These are phyloP conservation scores for Miniopterus natalensis DNA, from an alignment of 2,113 vertebrate genomes.

Conservation along the genomic window DNA sequence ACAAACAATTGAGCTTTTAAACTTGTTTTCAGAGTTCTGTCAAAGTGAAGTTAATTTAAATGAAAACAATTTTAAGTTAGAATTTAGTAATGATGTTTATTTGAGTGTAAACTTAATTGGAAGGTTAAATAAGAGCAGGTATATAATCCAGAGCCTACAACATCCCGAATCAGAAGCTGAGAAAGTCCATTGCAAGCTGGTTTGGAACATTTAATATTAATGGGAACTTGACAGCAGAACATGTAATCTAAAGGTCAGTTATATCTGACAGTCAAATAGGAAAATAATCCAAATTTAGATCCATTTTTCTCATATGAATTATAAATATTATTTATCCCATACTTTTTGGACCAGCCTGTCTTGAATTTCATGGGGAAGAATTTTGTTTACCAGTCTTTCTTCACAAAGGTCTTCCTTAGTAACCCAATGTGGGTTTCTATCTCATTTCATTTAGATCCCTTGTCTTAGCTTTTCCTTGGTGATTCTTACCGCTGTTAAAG, in stretches of 20 bases:
- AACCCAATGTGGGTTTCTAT: neutral
- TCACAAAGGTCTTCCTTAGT: constrained; percentile 9
- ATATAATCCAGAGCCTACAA: constrained; percentile 71
- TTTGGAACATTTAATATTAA: constrained; percentile 84
- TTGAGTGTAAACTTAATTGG: constrained; percentile 57
- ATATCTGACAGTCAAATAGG: constrained; percentile 71
- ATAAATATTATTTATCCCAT: constrained; percentile 77
- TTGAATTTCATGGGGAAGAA: constrained; percentile 55
- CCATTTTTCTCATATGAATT: constrained; percentile 71
- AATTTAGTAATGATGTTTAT: constrained; percentile 65
- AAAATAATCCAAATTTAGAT: constrained; percentile 78
- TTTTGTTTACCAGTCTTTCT: constrained; percentile 4
- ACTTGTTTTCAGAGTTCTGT: constrained; percentile 40
- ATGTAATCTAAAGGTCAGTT: constrained; percentile 85
- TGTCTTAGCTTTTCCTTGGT: neutral
- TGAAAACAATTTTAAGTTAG: constrained; percentile 72
- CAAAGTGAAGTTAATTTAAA: constrained; percentile 69
- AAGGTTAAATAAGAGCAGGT: constrained; percentile 76
- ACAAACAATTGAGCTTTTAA: constrained; percentile 66
- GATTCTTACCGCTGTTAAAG: neutral
- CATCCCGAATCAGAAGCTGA: constrained; percentile 69
- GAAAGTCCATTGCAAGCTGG: constrained; percentile 42
- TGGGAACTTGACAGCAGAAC: constrained; percentile 74
- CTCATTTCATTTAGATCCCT: constrained; percentile 36
- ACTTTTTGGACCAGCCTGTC: neutral